Evolutionary conservation across 2,888 invertebrate species (phyloP), one percentile per base, ranked within the genome.

Genomic region (Aphidoletes aphidimyza): DNA sequence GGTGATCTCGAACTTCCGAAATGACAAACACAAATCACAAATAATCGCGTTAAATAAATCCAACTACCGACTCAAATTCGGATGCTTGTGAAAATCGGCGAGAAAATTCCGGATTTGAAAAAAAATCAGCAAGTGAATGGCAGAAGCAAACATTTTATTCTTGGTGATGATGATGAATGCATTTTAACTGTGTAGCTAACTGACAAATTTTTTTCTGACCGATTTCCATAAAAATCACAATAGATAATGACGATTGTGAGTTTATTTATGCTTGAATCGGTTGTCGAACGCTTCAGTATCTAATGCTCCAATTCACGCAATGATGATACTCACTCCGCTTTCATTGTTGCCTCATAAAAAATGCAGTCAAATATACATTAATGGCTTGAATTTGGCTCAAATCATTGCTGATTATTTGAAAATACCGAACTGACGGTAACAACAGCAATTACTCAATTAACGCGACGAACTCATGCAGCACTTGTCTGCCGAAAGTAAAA

Each of bases 391-490:
- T 11, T 8, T 19, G 17, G 47, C 17, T 6, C 2, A 47, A 14
- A 19, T 47, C 17, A 17, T 47, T 47, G 8, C 47, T 47, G 47
- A 3, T 47, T 8, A 11, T 17, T 11, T 47, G 47, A 47, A 47
- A 47, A 47, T 47, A 19, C 47, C 47, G 19, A 47, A 47, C 6
- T 47, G 47, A 14, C 47, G 47, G 47, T 47, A 47, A 47, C 47
- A 47, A 47, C 17, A 47, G 47, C 47, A 47, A 47, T 47, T 47
- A 47, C 47, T 47, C 47, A 47, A 47, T 47, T 47, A 47, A 47
- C 47, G 17, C 47, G 47, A 19, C 47, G 47, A 47, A 3, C 19
- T 19, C 2, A 39, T 39, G 39, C 42, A 47, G 17, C 47, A 17
- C 17, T 14, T 19, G 47, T 47, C 47, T 47, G 17, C 47, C 19